These are phyloP conservation scores for Melikaiella ostensackeni DNA, from an alignment of 2,888 invertebrate species.

Conservation along the genomic window DNA sequence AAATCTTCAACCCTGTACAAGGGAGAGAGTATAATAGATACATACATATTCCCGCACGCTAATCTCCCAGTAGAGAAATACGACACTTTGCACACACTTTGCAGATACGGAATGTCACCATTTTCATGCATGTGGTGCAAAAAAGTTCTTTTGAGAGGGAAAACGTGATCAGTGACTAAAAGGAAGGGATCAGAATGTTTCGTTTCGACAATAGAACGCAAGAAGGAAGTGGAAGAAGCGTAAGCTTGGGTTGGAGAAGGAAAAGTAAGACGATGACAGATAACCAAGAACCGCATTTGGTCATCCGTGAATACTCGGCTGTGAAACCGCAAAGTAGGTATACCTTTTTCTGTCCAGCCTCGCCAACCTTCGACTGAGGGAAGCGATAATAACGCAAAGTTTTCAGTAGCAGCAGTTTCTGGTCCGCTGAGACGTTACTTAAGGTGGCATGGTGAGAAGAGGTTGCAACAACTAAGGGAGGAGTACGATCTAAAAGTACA, in stretches of 20 bases:
- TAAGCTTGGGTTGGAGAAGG: slow-evolving; percentile 4
- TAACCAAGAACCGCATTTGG: neutral
- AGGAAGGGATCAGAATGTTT: slow-evolving; percentile 37
- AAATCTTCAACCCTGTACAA: too few relatives aligned
- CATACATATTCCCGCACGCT: too few relatives aligned
- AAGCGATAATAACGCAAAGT: slow-evolving; percentile 61
- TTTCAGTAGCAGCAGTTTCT: slow-evolving; percentile 52
- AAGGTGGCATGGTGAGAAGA: slow-evolving; percentile 28
- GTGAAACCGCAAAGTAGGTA: slow-evolving; percentile 29
- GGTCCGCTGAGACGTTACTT: slow-evolving; percentile 42
- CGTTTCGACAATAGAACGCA: slow-evolving; percentile 35
- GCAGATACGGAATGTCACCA: too few relatives aligned
- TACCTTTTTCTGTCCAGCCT: slow-evolving; percentile 44
- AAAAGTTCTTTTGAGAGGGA: neutral
- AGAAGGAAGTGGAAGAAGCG: slow-evolving; percentile 35
- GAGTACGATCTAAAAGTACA: slow-evolving; percentile 51
- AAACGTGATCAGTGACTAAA: slow-evolving; percentile 46
- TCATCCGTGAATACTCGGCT: slow-evolving; percentile 26
- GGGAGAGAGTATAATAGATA: too few relatives aligned
- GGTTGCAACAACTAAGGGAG: slow-evolving; percentile 27
- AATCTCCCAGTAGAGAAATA: too few relatives aligned
- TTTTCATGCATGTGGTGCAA: too few relatives aligned
- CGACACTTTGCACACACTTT: too few relatives aligned
- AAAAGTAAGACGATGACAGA: slow-evolving; percentile 42
- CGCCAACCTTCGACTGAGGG: slow-evolving; percentile 41